Conservation (phyloP, 2,888 invertebrate genomes). For the Thereva nobilitata region DNA sequence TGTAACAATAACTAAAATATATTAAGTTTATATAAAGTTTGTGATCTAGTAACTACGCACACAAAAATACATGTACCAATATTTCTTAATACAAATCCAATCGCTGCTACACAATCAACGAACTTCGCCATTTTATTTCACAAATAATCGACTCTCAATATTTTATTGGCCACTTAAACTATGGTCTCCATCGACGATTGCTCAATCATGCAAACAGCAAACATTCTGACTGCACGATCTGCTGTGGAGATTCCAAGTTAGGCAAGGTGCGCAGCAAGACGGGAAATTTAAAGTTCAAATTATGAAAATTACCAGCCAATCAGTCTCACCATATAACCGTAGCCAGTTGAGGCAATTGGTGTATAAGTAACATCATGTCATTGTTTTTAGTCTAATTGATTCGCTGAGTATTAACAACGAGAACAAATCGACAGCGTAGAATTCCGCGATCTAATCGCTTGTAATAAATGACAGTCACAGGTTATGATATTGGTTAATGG, state of each 20-base stretch:
- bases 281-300: neutral
- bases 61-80: neutral
- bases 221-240: neutral
- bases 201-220: slow-evolving; percentile 22
- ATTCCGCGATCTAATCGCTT: slow-evolving; percentile 19
- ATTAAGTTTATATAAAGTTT: too few species aligned
- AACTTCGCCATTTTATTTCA: slow-evolving; percentile 5
- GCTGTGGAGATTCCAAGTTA: neutral
- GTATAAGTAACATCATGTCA: slow-evolving; percentile 15
- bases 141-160: slow-evolving; percentile 16
- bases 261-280: neutral
- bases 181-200: slow-evolving; percentile 16
- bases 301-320: slow-evolving; percentile 22
- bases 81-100: neutral
- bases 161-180: slow-evolving; percentile 24
- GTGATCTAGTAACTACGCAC: too few species aligned
- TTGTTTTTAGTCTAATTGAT: slow-evolving; percentile 33
- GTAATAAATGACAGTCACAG: slow-evolving; percentile 10
- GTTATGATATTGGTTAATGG: slow-evolving; percentile 10
- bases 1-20: too few species aligned
- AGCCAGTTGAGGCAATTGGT: slow-evolving; percentile 13
- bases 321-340: slow-evolving; percentile 13
- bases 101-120: neutral
- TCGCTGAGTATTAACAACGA: slow-evolving; percentile 21
- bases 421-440: slow-evolving; percentile 11